These are phyloP conservation scores for Tenthredo mesomela DNA, from an alignment of 2,888 invertebrate species.

Conservation along the genomic window DNA sequence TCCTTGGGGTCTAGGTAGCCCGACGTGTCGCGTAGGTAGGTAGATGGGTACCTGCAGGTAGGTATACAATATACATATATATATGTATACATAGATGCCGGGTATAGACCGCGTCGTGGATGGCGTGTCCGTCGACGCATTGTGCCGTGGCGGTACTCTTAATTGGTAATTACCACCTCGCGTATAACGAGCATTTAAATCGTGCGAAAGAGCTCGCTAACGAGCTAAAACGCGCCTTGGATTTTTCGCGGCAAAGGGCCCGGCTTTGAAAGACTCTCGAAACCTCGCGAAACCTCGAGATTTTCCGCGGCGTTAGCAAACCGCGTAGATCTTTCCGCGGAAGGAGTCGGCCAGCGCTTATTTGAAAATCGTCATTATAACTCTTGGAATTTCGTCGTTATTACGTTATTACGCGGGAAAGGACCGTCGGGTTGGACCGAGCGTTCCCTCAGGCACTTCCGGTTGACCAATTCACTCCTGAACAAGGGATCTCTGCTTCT, in stretches of 20 bases:
- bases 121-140: slow-evolving; percentile 44
- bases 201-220: slow-evolving; percentile 45
- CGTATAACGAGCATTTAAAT: slow-evolving; percentile 42
- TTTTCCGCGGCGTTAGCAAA: neutral
- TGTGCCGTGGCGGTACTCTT: slow-evolving; percentile 35
- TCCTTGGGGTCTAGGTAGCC: slow-evolving; percentile 26
- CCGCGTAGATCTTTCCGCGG: slow-evolving; percentile 4
- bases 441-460: slow-evolving; percentile 34
- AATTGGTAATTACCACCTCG: slow-evolving; percentile 46
- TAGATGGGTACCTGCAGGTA: slow-evolving; percentile 4
- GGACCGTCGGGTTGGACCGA: neutral
- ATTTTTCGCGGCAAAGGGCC: neutral
- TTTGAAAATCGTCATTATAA: slow-evolving; percentile 25
- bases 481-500: slow-evolving; percentile 23
- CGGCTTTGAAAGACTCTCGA: slow-evolving; percentile 4
- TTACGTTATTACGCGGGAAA: slow-evolving; percentile 16
- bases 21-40: slow-evolving; percentile 13
- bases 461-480: slow-evolving; percentile 34
- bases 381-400: slow-evolving; percentile 30
- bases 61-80: neutral
- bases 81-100: neutral
- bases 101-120: neutral
- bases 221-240: slow-evolving; percentile 24
- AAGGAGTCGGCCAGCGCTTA: slow-evolving; percentile 4
- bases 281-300: slow-evolving; percentile 9